These are phyloP conservation scores for Solen grandis DNA, from an alignment of 1,140 invertebrate species.

Conservation along the genomic window DNA sequence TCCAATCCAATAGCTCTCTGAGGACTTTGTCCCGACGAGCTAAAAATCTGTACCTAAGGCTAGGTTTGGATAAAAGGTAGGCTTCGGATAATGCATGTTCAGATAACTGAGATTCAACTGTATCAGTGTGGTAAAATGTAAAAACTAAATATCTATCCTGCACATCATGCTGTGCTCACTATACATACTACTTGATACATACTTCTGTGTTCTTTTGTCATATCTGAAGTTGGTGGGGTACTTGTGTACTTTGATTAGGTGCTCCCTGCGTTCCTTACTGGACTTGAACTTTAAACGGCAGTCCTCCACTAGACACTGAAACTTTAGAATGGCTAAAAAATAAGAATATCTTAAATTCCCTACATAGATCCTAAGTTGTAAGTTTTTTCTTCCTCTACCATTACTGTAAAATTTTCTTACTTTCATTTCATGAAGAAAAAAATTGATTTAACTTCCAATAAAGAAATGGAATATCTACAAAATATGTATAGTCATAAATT, in stretches of 20 bases:
- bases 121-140: neutral
- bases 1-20: too few relatives aligned
- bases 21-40: neutral
- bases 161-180: too few relatives aligned
- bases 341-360: neutral
- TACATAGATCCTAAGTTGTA: neutral
- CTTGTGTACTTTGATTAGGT: conserved; percentile 44
- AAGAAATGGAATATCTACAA: neutral
- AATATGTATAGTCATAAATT: too few relatives aligned
- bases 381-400: neutral
- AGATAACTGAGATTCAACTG: neutral
- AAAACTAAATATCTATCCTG: neutral
- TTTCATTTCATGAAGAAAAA: neutral
- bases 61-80: neutral
- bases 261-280: conserved; percentile 12
- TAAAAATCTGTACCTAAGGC: neutral
- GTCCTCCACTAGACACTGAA: conserved; percentile 39
- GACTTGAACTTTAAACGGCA: conserved; percentile 33
- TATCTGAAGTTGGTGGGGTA: conserved; percentile 54
- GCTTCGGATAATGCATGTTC: neutral
- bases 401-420: neutral
- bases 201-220: conserved; percentile 17
- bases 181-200: too few relatives aligned
- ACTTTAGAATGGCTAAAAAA: conserved; percentile 1
- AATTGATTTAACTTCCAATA: neutral